Conservation (phyloP, 2,113 vertebrate species). For the Rhinoderma darwinii region DNA sequence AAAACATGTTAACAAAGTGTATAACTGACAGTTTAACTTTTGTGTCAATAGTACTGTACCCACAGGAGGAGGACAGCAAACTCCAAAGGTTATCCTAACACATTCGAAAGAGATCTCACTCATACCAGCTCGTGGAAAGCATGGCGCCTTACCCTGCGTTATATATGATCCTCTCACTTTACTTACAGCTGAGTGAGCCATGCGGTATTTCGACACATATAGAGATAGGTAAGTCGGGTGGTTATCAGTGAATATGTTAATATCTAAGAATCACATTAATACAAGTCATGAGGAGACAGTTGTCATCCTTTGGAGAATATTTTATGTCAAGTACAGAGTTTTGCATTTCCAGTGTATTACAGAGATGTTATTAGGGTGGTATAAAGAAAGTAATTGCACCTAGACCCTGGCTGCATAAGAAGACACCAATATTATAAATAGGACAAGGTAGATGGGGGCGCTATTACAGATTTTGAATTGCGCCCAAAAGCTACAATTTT, state of each 20-base stretch:
- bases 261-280: background rate
- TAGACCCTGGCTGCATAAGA: too few species aligned
- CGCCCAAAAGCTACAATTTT: too few species aligned
- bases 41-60: conserved; percentile 60
- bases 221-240: conserved; percentile 75
- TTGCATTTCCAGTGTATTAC: too few species aligned
- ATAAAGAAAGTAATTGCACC: too few species aligned
- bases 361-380: too few species aligned
- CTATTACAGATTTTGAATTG: too few species aligned
- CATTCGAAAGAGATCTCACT: background rate
- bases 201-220: conserved; percentile 77
- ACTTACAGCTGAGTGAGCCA: background rate
- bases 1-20: background rate
- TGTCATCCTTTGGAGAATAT: too few species aligned
- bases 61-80: conserved; percentile 2
- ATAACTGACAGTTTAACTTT: background rate
- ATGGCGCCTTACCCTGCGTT: conserved; percentile 66
- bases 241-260: background rate
- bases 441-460: too few species aligned
- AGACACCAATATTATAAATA: too few species aligned
- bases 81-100: conserved; percentile 55
- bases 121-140: conserved; percentile 6
- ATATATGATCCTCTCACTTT: conserved; percentile 58
- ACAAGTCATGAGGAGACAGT: too few species aligned
- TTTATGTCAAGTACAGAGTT: too few species aligned